Evolutionary conservation across 2,113 vertebrate species (phyloP).

Genomic region (Lathamus discolor): DNA sequence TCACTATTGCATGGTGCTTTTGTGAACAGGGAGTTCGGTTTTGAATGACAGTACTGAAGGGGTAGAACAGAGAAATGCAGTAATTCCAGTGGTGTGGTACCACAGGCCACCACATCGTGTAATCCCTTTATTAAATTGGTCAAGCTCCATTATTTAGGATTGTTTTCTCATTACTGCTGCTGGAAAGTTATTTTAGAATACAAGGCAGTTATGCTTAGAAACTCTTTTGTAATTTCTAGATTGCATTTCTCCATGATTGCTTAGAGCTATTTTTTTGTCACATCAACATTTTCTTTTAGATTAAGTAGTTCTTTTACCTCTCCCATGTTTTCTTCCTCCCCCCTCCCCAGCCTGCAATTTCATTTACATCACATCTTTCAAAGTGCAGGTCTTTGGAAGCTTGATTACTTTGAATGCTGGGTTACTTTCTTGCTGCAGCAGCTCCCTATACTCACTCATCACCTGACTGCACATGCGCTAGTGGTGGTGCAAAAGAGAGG

Average conservation of each 20-base stretch:
- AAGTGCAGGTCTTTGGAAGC: background rate
- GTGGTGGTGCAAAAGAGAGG: background rate
- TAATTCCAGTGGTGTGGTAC: background rate
- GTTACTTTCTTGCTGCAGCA: background rate
- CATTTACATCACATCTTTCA: background rate
- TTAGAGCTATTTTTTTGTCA: background rate
- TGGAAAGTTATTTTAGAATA: background rate
- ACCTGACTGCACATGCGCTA: background rate
- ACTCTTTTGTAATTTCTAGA: background rate
- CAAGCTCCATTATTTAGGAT: background rate
- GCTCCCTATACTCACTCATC: background rate
- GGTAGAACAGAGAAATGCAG: background rate
- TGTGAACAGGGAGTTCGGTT: background rate
- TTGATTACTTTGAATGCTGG: constrained; percentile 2
- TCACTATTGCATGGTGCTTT: fast-evolving
- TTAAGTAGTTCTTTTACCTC: constrained; percentile 10
- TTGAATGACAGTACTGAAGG: background rate
- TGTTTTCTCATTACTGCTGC: background rate
- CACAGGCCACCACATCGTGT: background rate
- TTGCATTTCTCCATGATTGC: background rate
- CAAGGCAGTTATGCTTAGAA: background rate
- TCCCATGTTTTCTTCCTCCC: background rate
- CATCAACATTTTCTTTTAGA: background rate
- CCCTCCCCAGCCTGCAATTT: background rate
- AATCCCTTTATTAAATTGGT: background rate